Percentiles rank a stretch among this genome's conserved stretches.
These are phyloP conservation scores for Chaetogeoica ovagalla DNA, from an alignment of 2,888 invertebrate species.

Conservation along the genomic window DNA sequence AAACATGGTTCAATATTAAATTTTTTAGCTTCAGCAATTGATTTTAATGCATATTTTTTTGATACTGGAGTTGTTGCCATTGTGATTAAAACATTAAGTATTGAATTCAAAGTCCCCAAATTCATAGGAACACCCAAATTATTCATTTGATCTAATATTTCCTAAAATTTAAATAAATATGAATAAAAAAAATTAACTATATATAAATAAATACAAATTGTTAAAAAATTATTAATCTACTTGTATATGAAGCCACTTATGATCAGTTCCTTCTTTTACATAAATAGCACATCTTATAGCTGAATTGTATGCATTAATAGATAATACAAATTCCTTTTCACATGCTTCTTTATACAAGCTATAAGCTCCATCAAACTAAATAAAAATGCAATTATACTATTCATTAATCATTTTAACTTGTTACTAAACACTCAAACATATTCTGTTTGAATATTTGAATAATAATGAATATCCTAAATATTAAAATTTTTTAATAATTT, in stretches of 20 bases:
- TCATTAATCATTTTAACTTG: neutral
- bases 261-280: slow-evolving; percentile 68
- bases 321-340: slow-evolving; percentile 68
- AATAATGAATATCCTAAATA: neutral
- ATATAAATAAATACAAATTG: slow-evolving; percentile 11
- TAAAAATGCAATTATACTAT: neutral
- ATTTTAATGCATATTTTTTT: slow-evolving; percentile 62
- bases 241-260: slow-evolving; percentile 67
- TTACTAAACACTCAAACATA: neutral
- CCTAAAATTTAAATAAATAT: slow-evolving; percentile 58
- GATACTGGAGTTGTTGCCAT: slow-evolving; percentile 61
- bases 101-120: slow-evolving; percentile 69
- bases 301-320: slow-evolving; percentile 71
- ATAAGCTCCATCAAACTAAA: slow-evolving; percentile 68
- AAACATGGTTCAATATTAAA: slow-evolving; percentile 75
- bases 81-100: slow-evolving; percentile 63
- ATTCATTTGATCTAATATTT: slow-evolving; percentile 70
- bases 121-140: slow-evolving; percentile 67
- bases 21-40: slow-evolving; percentile 68
- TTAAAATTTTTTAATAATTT: neutral
- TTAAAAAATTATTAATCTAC: slow-evolving; percentile 56
- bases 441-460: too few relatives aligned
- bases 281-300: slow-evolving; percentile 68
- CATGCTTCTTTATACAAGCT: slow-evolving; percentile 69
- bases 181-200: neutral